A percentile compares a stretch with the other conserved stretches of the same genome.
Conservation (phyloP, 2,113 vertebrate genomes). For the Larimichthys polyactis region DNA sequence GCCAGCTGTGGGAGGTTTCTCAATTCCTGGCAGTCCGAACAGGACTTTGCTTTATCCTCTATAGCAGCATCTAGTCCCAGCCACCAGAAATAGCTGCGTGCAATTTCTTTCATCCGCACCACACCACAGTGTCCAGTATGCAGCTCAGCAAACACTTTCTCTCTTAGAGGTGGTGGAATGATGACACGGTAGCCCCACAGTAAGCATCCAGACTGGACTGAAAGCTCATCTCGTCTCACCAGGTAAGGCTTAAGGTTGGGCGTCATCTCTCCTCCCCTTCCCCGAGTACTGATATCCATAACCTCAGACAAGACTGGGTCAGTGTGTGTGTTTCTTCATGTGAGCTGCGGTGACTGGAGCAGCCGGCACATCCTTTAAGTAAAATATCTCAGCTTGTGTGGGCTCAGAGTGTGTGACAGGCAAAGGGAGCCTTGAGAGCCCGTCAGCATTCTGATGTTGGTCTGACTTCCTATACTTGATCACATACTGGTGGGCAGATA, state of each 20-base stretch:
- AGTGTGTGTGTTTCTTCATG: constrained; percentile 2
- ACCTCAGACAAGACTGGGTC: constrained; percentile 1
- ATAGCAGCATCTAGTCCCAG: constrained; percentile 29
- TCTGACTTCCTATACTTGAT: neutral
- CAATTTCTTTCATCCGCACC: constrained; percentile 32
- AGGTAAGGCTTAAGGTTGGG: neutral
- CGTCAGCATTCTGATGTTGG: neutral
- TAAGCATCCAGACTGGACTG: constrained; percentile 1
- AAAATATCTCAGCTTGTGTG: neutral
- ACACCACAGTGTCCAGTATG: constrained; percentile 5
- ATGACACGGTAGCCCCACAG: constrained; percentile 5
- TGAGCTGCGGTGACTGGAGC: neutral
- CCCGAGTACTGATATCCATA: neutral
- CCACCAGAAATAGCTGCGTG: constrained; percentile 26
- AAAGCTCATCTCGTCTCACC: neutral
- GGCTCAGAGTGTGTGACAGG: neutral
- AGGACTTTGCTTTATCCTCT: constrained; percentile 12
- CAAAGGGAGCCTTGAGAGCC: neutral
- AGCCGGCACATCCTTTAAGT: neutral
- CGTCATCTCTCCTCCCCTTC: neutral
- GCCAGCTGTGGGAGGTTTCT: constrained; percentile 33
- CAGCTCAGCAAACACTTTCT: constrained; percentile 1
- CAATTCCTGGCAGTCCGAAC: constrained; percentile 13
- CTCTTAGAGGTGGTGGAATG: neutral
- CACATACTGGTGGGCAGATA: neutral